Evolutionary conservation across 2,888 invertebrate species (phyloP), one percentile per base, ranked within the genome.

Genomic region (Zaprionus bogoriensis): DNA sequence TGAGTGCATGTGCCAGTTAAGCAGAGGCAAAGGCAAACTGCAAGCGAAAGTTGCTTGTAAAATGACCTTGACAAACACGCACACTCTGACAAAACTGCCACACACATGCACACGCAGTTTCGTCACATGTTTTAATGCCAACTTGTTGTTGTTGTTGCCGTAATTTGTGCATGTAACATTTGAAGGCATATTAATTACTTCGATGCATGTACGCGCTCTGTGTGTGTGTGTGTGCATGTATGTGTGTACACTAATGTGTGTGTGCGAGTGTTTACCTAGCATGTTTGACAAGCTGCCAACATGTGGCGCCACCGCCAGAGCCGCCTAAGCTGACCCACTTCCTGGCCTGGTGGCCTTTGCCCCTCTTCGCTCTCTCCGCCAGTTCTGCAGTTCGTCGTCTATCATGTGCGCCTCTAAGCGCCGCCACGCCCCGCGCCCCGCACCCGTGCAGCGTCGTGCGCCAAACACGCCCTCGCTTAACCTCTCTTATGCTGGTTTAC

Each of bases 121-220:
- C 27, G 30, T 41, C 42, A 39, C 22, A 52, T 66, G 48, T 38
- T 50, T 52, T 67, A 20, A 61, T 52, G 47, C 30, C 50, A 54
- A 64, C 66, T 45, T 17, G 44, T 54, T 57, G 22, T 54, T 53
- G 38, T n/a, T 53, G 62, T 47, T 48, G 48, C 48, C 65, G 85
- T 81, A 81, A 81, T 81, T 81, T 82, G 80, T 78, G 79, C 79
- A 81, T 81, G 86, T 79, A 63, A 66, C 83, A 85, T 82, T 82
- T 79, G 83, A 82, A 82, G 76, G 86, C 71, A 85, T 81, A 81
- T 81, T 81, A 82, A 81, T 81, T 81, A 81, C 82, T 81, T 82
- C 79, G 79, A 85, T 85, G 83, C 65, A 74, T 58, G 67, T 60
- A 47, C 55, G 23, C 14, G 12, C 23, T 23, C 23, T 46, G 50